These are phyloP conservation scores for Heteropelma amictum DNA, from an alignment of 2,888 invertebrate genomes.

Conservation along the genomic window DNA sequence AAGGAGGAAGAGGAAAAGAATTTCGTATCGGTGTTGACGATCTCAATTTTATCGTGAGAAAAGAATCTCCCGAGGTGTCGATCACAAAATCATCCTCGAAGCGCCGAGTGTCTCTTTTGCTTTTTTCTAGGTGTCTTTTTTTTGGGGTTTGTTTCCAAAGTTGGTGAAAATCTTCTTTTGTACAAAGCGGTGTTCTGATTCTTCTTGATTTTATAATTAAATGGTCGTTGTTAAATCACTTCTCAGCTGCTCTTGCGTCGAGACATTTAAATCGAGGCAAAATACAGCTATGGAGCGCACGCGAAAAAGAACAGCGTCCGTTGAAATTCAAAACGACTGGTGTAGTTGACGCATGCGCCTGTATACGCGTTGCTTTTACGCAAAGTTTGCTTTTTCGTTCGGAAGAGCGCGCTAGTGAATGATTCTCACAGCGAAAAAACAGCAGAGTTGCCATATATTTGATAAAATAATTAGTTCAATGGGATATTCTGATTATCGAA, in stretches of 20 bases:
- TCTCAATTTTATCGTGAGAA: not conserved
- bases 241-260: slow-evolving; percentile 9
- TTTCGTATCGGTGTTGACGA: not conserved
- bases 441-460: not conserved
- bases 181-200: too few species aligned
- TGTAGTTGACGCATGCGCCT: slow-evolving; percentile 9
- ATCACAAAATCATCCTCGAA: slow-evolving; percentile 31
- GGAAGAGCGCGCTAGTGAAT: not conserved
- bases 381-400: not conserved
- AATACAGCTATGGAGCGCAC: slow-evolving; percentile 16
- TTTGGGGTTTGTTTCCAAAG: too few species aligned
- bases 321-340: slow-evolving; percentile 39
- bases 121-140: not conserved
- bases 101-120: not conserved
- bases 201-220: too few species aligned
- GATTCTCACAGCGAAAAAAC: too few species aligned
- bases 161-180: too few species aligned
- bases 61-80: not conserved
- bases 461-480: not conserved
- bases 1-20: not conserved
- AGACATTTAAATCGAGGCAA: slow-evolving; percentile 46
- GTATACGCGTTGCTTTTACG: too few species aligned
- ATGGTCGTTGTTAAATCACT: too few species aligned
- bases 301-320: slow-evolving; percentile 33
- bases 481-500: too few species aligned